Conservation (phyloP, 2,113 vertebrate species). For the Tachuris rubrigastra region DNA sequence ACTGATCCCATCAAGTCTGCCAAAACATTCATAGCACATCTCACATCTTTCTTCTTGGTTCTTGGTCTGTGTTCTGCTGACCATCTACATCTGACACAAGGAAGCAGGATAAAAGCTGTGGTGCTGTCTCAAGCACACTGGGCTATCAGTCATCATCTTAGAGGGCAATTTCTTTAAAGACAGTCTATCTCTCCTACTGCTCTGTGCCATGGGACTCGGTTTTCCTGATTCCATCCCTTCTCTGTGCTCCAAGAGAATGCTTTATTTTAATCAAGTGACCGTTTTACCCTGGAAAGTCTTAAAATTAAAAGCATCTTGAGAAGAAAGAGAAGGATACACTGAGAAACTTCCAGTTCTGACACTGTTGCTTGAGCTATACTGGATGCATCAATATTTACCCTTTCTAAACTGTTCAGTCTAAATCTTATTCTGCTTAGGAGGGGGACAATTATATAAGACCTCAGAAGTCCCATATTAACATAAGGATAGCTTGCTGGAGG, state of each 20-base stretch:
- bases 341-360: not conserved
- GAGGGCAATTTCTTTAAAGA: not conserved
- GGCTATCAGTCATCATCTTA: not conserved
- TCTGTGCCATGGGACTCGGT: not conserved
- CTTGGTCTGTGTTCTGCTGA: not conserved
- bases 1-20: not conserved
- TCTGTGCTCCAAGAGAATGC: not conserved
- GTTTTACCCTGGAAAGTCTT: not conserved
- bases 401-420: not conserved
- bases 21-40: not conserved
- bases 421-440: not conserved
- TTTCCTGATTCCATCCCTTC: not conserved
- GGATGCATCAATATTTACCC: not conserved
- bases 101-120: not conserved
- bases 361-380: not conserved
- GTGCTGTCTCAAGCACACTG: not conserved
- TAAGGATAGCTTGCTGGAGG: not conserved
- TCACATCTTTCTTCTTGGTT: not conserved
- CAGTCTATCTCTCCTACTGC: not conserved
- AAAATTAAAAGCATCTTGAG: not conserved
- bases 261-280: not conserved
- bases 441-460: not conserved
- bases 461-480: fast-evolving
- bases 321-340: not conserved
- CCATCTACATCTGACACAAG: not conserved